Evolutionary conservation across 2,113 vertebrate species (phyloP), one percentile per base, ranked within the genome.

Genomic region (Tragelaphus strepsiceros): DNA sequence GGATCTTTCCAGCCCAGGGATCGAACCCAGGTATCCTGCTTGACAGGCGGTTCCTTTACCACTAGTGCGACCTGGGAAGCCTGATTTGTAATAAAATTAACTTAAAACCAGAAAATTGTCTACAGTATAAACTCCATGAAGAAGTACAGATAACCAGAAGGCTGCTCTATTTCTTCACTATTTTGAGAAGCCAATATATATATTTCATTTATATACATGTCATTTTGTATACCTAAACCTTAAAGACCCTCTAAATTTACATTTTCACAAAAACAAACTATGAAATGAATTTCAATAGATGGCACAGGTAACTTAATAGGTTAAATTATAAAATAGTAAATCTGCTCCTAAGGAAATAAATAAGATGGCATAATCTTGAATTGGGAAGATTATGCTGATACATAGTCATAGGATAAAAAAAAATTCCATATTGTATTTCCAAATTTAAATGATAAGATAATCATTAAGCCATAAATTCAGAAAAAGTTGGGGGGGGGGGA

Each of bases 231-330:
- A 54, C 15, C 17, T 77, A 2, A 77, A 12, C 24, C 30, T 95
- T 28, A 32, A 84, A 93, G 49, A 71, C 2, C 14, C 24, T 35
- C 49, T 90, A 30, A 71, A n/a, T 43, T 58, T 58, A 88, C 35
- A 91, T 88, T 81, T 78, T 96, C 61, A 77, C 3, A 62, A 32
- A 83, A 82, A 89, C 10, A 78, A 54, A 90, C 30, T 51, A 88
- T 22, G 46, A 83, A 92, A 24, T 91, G 16, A 62, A 24, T 87
- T 43, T 53, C 51, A 59, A 61, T 10, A 80, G n/a, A 49, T 30
- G 5, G 13, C 39, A 43, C 2, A 54, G 43, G 51, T 28, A 22
- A 88, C n/a, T 58, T 56, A 81, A 46, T 10, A 49, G 46, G 78
- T 78, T 56, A 61, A 77, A 71, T 56, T 80, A 39, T 86, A 58